Base-by-base conservation (phyloP, 2,113 vertebrate genomes). In the Danionella cerebrum region DNA sequence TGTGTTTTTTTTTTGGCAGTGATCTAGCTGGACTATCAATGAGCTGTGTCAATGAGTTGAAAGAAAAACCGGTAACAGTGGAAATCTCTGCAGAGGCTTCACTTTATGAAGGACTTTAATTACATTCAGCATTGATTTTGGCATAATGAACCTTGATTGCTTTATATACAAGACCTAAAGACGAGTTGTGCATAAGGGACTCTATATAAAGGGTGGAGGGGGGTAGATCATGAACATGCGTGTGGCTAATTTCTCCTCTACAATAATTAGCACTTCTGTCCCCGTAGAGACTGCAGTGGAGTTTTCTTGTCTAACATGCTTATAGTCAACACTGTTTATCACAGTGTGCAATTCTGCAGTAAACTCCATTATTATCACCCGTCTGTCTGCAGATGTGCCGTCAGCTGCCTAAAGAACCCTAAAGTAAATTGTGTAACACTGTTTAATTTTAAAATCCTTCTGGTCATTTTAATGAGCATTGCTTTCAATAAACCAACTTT, bases 211-310 rank as follows among this genome's bases (percentile, higher is more conserved):
- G 9, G 19, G 4, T 18, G 45, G 29, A 7, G 12, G 22, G n/a
- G n/a, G n/a, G n/a, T n/a, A 16, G 10, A 60, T 31, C 29, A 11
- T 33, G 18, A 36, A 25, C 19, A 27, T 65, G 44, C 19, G 44
- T 63, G 42, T 13, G 39, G 54, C 22, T 73, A 64, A 59, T 57
- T 59, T 57, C 19, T 22, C 64, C 59, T 52, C 19, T 14, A 12
- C 45, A 52, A 24, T 70, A 70, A 75, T 73, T 73, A 76, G 67
- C 70, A 60, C 64, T 58, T 39, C 59, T 44, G 45, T 70, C 55
- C 76, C 76, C 19, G 47, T 31, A 69, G 72, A 70, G 31, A 57
- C n/a, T 2, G 33, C 44, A 24, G 25, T 42, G 14, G 39, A 68
- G 62, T 53, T 22, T 54, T 42, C 44, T 53, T 21, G 52, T 71